phyloP scores from a whole-genome alignment of 2,888 invertebrate genomes.

The Archips xylosteana region DNA sequence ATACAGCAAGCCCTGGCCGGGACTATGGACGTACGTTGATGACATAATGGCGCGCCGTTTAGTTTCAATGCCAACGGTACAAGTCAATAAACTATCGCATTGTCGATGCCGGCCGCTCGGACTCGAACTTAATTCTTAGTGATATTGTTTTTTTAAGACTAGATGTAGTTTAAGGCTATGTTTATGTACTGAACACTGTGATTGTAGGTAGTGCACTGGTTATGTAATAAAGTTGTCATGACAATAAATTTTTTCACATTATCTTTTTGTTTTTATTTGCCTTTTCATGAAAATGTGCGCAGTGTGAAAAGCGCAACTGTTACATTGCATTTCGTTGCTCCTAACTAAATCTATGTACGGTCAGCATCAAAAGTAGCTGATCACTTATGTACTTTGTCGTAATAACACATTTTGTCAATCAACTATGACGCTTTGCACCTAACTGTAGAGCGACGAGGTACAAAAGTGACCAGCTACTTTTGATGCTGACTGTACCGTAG shows the following conservation, averaged over 20 bases:
- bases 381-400: too few species aligned
- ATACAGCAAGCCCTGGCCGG: conserved; percentile 79
- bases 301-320: not conserved
- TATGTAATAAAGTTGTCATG: conserved; percentile 58
- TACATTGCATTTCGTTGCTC: not conserved
- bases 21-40: conserved; percentile 78
- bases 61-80: conserved; percentile 81
- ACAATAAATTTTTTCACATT: conserved; percentile 55
- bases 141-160: conserved; percentile 62
- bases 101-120: conserved; percentile 61
- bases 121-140: conserved; percentile 67
- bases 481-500: not conserved
- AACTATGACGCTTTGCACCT: too few species aligned
- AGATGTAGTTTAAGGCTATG: conserved; percentile 37
- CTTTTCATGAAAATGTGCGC: not conserved
- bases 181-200: conserved; percentile 57
- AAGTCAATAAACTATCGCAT: conserved; percentile 80
- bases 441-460: too few species aligned
- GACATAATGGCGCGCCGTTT: conserved; percentile 78
- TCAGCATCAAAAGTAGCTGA: too few species aligned
- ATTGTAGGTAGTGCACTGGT: conserved; percentile 58
- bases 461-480: too few species aligned
- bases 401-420: too few species aligned
- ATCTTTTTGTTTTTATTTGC: conserved; percentile 29
- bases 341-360: not conserved